Base-by-base conservation (phyloP, 2,797 vertebrate genomes). In the Dendrocincla fuliginosa region DNA sequence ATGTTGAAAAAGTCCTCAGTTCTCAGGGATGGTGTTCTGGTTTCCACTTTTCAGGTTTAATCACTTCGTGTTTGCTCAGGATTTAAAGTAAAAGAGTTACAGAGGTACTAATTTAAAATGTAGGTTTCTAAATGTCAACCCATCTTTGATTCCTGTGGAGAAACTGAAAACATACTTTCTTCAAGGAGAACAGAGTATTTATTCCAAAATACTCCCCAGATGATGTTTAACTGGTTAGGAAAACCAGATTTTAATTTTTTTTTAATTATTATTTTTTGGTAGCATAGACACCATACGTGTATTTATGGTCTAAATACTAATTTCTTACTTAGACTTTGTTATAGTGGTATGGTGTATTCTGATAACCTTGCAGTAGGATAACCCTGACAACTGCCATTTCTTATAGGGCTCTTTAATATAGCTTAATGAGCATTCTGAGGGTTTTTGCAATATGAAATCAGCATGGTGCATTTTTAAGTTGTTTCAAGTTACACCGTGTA, bases 381-480 rank as follows among this genome's bases (percentile, higher is more conserved):
- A 71, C 53, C 28, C 39, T 94, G 93, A 94, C 90, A 90, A 42
- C 68, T 1, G 3, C 63, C 69, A 67, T 94, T 94, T 95, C 93
- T 95, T 96, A 67, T 6, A 91, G 63, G 70, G 63, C 90, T 93
- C 83, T 90, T 87, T 94, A 93, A 86, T 88, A 64, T 80, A 85
- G 85, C 35, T 85, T 93, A 81, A 94, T 84, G 93, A 84, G 77
- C 20, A 52, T 76, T 94, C 20, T 25, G 74, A 91, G 91, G 10
- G 17, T 53, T 81, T 92, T 88, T 90, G 52, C 85, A 88, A 75
- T 89, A 74, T 89, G 81, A 88, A 96, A 83, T 77, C 91, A 96
- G 94, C 85, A 75, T 90, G 82, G 92, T 94, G 77, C 89, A 79
- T 96, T 96, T 87, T 94, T 77, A 90, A 88, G 85, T 94, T 90